phyloP scores from a whole-genome alignment of 2,113 vertebrate species.

The Myiopsitta monachus region DNA sequence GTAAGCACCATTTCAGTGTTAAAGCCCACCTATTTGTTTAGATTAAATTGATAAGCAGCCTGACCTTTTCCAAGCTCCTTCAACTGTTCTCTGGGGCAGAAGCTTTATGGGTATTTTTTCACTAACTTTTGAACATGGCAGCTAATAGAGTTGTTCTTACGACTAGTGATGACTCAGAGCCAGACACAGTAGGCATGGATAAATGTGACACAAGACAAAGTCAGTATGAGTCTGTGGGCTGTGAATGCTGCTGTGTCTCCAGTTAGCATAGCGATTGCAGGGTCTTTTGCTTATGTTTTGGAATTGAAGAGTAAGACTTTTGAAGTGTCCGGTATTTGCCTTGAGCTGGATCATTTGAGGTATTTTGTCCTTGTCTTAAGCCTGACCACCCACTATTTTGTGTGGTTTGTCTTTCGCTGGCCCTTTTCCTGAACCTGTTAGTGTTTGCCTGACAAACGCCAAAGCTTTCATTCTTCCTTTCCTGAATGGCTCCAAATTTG shows the following conservation, averaged over 20 bases:
- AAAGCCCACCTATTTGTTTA: not conserved
- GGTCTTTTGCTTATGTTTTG: conserved; percentile 20
- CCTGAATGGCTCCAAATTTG: conserved; percentile 69
- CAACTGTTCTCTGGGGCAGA: not conserved
- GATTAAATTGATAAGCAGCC: not conserved
- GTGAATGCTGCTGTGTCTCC: not conserved
- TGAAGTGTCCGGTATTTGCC: conserved; percentile 12
- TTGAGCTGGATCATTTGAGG: conserved; percentile 25
- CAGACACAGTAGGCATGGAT: not conserved
- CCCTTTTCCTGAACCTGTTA: conserved; percentile 62
- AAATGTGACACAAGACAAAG: not conserved
- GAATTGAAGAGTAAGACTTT: conserved; percentile 18
- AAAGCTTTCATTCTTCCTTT: conserved; percentile 69
- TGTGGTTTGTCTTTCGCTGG: conserved; percentile 69
- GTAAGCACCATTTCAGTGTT: not conserved
- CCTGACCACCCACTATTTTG: conserved; percentile 58
- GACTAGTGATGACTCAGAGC: not conserved
- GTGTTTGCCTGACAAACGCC: conserved; percentile 63
- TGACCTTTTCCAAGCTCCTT: not conserved
- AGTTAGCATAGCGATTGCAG: not conserved
- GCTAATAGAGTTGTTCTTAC: conserved; percentile 23
- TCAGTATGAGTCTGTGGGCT: not conserved
- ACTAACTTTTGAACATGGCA: not conserved
- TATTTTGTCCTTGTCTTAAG: conserved; percentile 47
- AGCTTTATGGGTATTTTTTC: not conserved